Evolutionary conservation across 2,797 vertebrate species (phyloP).

Genomic region (Botia almorhae): DNA sequence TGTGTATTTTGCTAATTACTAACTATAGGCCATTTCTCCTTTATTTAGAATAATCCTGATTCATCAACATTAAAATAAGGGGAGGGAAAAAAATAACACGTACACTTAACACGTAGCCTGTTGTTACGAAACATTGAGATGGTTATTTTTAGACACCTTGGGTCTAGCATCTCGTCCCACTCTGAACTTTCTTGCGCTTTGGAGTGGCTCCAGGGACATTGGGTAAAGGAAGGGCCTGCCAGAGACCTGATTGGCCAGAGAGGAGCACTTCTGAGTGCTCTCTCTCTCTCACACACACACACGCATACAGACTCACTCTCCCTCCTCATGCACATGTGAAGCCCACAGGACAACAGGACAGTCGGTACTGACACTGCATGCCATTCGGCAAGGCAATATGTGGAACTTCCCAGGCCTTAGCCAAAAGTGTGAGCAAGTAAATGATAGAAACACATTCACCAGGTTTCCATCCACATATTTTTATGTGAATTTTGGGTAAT

Average conservation of each 20-base stretch:
- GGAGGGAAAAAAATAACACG: background rate
- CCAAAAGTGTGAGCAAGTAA: background rate
- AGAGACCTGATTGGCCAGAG: constrained; percentile 47
- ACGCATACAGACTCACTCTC: constrained; percentile 24
- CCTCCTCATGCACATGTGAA: constrained; percentile 50
- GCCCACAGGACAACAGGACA: constrained; percentile 13
- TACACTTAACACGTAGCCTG: background rate
- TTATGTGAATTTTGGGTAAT: background rate
- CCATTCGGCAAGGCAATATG: constrained; percentile 14
- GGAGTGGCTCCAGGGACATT: constrained; percentile 73
- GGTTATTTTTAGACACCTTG: constrained; percentile 45
- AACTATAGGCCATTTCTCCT: background rate
- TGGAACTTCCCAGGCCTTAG: constrained; percentile 31
- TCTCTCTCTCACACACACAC: constrained; percentile 17
- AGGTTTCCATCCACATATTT: background rate
- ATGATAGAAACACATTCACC: background rate
- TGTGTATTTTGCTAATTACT: constrained; percentile 2
- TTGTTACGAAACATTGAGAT: constrained; percentile 43
- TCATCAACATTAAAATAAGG: background rate
- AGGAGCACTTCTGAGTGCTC: constrained; percentile 37
- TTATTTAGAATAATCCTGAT: background rate
- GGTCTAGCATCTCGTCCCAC: constrained; percentile 37
- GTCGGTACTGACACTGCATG: constrained; percentile 11
- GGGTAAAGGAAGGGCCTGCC: constrained; percentile 62
- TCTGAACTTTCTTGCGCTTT: constrained; percentile 61